Evolutionary conservation across 2,888 invertebrate species (phyloP), one percentile per base, ranked within the genome.

Genomic region (Oxyscelio sp.): DNA sequence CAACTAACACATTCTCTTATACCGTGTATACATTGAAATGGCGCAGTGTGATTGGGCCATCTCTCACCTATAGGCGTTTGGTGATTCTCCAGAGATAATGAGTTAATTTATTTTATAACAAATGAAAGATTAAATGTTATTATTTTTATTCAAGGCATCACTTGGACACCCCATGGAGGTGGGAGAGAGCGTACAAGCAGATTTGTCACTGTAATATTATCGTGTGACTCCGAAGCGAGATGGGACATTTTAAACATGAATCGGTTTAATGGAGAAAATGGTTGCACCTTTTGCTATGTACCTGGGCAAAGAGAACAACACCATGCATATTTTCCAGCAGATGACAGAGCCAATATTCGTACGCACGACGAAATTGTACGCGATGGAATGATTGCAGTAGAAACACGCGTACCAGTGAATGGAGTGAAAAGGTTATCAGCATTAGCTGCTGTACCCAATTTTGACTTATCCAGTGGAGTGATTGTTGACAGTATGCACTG

Each of bases 201-300:
- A 31, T 56, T 56, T 31, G 15, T 31, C 6, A 31, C 56, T 1
- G 4, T 8, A 1, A 56, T 31, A 5, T 31, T 56, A 31, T 1
- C 31, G 3, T 31, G 56, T 31, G 85, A 87, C 61, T 74, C 85
- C 0, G 54, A 61, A 0, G 79, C 82, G 15, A 54, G 83, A 19
- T n/a, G 66, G 0, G 19, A 34, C 9, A 15, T 82, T 0, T 8
- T 82, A 4, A 22, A 61, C 0, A n/a, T n/a, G n/a, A n/a, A 86
- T 82, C 75, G 75, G n/a, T 85, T 63, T 11, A 84, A 86, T 24
- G 86, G 80, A 0, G 3, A 54, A 6, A 45, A 52, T 65, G 80
- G 84, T 0, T 87, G 85, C 21, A 73, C 70, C 8, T 79, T 63
- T 17, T 87, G 87, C 58, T 68, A 65, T n/a, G 66, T 70, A 0